Evolutionary conservation across 2,797 vertebrate genomes (phyloP).

Genomic region (Vireo griseus): DNA sequence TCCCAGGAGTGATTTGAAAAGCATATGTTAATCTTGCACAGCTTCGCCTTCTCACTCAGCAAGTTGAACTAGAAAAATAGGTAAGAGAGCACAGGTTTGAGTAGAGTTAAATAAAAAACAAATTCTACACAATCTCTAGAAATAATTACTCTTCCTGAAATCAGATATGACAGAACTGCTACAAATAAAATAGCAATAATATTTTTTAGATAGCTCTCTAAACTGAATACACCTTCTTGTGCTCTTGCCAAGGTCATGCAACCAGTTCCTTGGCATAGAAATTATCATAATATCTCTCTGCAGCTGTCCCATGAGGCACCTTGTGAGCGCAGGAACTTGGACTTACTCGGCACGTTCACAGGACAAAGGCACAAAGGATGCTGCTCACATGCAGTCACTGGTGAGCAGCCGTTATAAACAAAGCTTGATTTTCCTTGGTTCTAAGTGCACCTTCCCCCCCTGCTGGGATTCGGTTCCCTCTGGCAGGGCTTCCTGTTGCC

Average conservation of each 20-base stretch:
- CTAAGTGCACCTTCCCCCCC: neutral
- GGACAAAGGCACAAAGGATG: neutral
- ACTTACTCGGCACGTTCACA: neutral
- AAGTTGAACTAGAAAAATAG: neutral
- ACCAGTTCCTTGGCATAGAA: neutral
- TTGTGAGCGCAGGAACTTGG: neutral
- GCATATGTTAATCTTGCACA: neutral
- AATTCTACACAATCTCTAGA: neutral
- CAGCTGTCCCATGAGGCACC: fast-evolving
- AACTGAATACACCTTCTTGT: neutral
- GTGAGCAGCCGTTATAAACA: neutral
- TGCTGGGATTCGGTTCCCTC: neutral
- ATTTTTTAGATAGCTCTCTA: neutral
- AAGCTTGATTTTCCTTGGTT: neutral
- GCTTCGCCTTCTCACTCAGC: neutral
- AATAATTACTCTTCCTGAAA: neutral
- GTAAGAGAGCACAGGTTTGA: neutral
- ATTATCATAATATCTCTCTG: fast-evolving
- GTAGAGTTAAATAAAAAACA: neutral
- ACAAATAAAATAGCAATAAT: neutral
- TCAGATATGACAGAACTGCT: neutral
- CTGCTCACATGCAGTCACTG: neutral
- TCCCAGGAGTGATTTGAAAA: neutral
- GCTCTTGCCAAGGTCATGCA: neutral
- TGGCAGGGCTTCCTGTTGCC: neutral